Evolutionary conservation across 1,140 invertebrate species (phyloP).

Genomic region (Ctenoplectra terminalis): DNA sequence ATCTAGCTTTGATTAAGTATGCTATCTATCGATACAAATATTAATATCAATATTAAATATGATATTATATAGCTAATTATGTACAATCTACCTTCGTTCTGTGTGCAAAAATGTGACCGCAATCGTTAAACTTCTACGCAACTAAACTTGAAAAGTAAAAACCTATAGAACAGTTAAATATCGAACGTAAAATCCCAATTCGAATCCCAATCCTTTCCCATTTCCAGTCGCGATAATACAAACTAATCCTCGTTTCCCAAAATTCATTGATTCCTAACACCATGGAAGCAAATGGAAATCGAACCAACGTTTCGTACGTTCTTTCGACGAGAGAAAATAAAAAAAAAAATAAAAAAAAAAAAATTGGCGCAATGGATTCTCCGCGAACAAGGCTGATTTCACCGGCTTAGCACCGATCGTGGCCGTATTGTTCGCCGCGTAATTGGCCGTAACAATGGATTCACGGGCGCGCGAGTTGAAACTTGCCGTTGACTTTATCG

Average conservation of each 20-base stretch:
- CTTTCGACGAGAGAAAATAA: neutral
- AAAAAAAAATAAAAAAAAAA: too few relatives aligned
- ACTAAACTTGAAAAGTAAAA: too few relatives aligned
- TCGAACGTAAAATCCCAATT: neutral
- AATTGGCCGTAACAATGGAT: constrained; percentile 8
- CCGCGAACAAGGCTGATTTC: neutral
- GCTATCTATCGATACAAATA: too few relatives aligned
- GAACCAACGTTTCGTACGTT: neutral
- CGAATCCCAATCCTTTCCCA: too few relatives aligned
- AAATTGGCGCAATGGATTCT: neutral
- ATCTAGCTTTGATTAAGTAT: too few relatives aligned
- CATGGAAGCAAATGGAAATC: neutral
- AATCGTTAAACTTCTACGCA: too few relatives aligned
- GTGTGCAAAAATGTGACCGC: too few relatives aligned
- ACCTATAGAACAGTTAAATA: neutral
- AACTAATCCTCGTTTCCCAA: neutral
- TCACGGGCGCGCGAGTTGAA: constrained; percentile 7
- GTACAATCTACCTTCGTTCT: too few relatives aligned
- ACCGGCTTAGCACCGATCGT: neutral
- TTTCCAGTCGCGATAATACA: neutral
- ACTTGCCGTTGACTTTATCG: neutral
- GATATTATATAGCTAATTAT: too few relatives aligned
- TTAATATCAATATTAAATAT: too few relatives aligned
- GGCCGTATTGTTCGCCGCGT: constrained; percentile 18
- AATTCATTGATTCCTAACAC: constrained; percentile 13